Evolutionary conservation across 2,113 vertebrate species (phyloP).

Genomic region (Phalacrocorax pelagicus): DNA sequence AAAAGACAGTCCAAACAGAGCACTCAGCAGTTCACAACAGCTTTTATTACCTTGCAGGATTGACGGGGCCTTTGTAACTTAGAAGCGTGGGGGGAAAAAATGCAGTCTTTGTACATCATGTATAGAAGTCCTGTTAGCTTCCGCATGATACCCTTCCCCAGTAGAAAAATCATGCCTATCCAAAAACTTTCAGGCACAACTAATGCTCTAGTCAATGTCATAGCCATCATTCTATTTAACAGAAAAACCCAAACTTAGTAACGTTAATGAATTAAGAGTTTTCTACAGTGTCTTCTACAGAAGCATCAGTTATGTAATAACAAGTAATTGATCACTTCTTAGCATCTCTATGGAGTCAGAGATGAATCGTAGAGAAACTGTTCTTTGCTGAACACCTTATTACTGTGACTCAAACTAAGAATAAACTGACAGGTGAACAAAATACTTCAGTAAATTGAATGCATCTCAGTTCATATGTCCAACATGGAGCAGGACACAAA

Average conservation of each 20-base stretch:
- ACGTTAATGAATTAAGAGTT: not conserved
- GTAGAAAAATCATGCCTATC: not conserved
- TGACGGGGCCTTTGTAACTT: not conserved
- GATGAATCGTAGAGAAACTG: not conserved
- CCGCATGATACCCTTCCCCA: not conserved
- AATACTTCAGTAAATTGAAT: not conserved
- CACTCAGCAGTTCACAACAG: not conserved
- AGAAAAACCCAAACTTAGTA: not conserved
- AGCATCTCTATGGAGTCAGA: not conserved
- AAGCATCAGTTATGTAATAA: rapidly evolving
- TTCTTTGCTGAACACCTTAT: not conserved
- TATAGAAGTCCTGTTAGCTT: not conserved
- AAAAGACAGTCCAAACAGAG: not conserved
- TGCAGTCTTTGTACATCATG: rapidly evolving
- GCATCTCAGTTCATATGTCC: not conserved
- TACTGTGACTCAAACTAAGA: not conserved
- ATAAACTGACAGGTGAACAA: not conserved
- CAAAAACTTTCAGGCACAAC: not conserved
- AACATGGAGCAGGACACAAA: not conserved
- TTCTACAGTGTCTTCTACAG: not conserved
- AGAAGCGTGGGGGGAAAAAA: not conserved
- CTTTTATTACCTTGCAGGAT: not conserved
- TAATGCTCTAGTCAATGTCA: not conserved
- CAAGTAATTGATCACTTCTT: not conserved
- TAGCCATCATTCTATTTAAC: not conserved